These are phyloP conservation scores for Pollicipes pollicipes DNA, from an alignment of 1,140 invertebrate genomes.

Conservation along the genomic window DNA sequence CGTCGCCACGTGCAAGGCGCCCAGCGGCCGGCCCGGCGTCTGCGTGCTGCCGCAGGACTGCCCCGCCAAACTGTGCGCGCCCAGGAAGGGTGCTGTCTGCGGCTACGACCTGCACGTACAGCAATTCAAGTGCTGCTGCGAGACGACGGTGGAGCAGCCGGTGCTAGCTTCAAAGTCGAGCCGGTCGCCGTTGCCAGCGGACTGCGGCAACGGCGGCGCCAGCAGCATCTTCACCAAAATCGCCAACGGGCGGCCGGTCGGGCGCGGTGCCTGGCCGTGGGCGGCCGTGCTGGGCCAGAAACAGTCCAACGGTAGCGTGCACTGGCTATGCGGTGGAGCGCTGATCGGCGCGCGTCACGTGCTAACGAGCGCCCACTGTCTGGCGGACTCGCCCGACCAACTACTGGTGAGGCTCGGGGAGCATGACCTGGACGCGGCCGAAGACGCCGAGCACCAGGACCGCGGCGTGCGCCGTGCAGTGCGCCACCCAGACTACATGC, in stretches of 20 bases:
- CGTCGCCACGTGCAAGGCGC: neutral
- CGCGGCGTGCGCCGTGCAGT: neutral
- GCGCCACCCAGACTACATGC: neutral
- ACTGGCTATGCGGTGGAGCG: slow-evolving; percentile 53
- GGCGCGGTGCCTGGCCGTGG: slow-evolving; percentile 7
- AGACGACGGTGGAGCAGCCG: neutral
- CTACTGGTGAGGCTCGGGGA: neutral
- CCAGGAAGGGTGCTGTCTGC: neutral
- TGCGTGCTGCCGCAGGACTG: neutral
- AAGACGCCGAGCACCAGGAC: neutral
- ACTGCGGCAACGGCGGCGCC: neutral
- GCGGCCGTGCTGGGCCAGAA: slow-evolving; percentile 3
- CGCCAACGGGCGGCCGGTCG: neutral
- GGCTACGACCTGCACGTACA: neutral
- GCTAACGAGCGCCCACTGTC: slow-evolving; percentile 67
- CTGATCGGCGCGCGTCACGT: slow-evolving; percentile 66
- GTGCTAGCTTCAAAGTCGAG: too few species aligned
- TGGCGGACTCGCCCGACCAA: neutral
- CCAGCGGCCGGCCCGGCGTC: neutral
- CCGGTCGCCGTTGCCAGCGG: neutral
- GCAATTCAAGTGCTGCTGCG: neutral
- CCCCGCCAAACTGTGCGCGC: too few species aligned
- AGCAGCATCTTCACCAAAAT: neutral
- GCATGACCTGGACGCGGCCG: neutral
- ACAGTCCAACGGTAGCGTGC: too few species aligned